Percentiles rank a stretch among this genome's conserved stretches.
phyloP scores from a whole-genome alignment of 2,888 invertebrate species.

The Patella ulyssiponensis region DNA sequence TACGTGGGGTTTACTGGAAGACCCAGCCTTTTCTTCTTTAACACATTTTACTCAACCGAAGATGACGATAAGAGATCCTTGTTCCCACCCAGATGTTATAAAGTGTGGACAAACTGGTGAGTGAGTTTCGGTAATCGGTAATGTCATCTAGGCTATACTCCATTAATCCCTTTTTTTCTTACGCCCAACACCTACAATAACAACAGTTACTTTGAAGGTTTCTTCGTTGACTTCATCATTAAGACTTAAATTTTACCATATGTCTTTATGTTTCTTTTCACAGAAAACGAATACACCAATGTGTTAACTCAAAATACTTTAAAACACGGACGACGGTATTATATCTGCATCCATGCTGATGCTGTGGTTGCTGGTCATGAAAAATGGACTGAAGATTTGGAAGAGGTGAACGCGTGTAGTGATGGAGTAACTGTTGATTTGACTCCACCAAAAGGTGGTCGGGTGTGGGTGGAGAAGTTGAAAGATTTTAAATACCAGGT shows the following conservation, averaged over 20 bases:
- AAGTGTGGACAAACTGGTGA: conserved; percentile 35
- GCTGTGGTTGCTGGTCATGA: conserved; percentile 35
- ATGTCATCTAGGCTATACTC: too few relatives aligned
- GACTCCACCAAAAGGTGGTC: conserved; percentile 39
- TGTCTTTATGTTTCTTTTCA: too few relatives aligned
- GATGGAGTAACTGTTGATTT: conserved; percentile 53
- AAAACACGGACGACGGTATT: conserved; percentile 40
- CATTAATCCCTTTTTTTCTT: too few relatives aligned
- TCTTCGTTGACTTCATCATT: too few relatives aligned
- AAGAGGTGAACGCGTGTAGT: conserved; percentile 44
- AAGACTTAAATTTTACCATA: too few relatives aligned
- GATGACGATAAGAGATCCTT: conserved; percentile 30
- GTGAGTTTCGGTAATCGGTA: too few relatives aligned
- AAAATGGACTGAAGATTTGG: conserved; percentile 41
- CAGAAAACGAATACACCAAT: conserved; percentile 2
- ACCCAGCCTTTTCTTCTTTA: not conserved
- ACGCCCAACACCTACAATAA: too few relatives aligned
- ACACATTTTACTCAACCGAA: not conserved
- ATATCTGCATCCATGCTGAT: conserved; percentile 43
- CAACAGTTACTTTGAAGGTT: too few relatives aligned
- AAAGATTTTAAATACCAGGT: conserved; percentile 17
- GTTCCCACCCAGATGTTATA: conserved; percentile 35
- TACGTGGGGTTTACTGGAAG: conserved; percentile 32
- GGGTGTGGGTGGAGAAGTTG: conserved; percentile 39
- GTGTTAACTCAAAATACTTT: conserved; percentile 15